Evolutionary conservation across 2,797 vertebrate species (phyloP), one percentile per base, ranked within the genome.

Genomic region (Oreochromis mossambicus): DNA sequence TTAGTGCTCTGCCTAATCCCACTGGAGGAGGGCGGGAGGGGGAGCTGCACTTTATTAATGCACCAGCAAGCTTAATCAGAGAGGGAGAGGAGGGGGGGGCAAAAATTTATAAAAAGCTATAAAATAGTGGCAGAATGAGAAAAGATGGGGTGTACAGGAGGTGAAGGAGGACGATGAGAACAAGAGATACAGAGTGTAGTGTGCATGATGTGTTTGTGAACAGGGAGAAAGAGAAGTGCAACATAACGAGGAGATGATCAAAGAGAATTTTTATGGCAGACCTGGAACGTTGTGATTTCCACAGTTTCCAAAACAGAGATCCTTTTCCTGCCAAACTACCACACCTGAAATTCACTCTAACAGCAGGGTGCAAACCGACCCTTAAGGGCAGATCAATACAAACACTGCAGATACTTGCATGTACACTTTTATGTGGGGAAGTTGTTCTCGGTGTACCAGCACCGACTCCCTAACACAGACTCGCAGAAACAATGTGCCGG

Each of bases 1-100:
- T 96, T 96, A 96, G 94, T 93, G 93, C 94, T 91, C 89, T 89
- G 92, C 90, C 93, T 96, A 96, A 96, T 96, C 95, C 95, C 92
- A 92, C 85, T 86, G 92, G 95, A 93, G 92, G 91, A 93, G 84
- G 92, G 84, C 70, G 79, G 91, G 91, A 84, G 87, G 84, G 90
- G 88, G 92, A 85, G 83, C 85, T 88, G 89, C 90, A 93, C 91
- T 96, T 96, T 94, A 95, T 94, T 95, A 95, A 95, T 94, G 92
- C 93, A 94, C 87, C 88, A 90, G 84, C 88, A 92, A 94, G 90
- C 88, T 94, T 93, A 94, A 93, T 94, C 91, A 91, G 83, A 89
- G 87, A 83, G 29, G 36, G 82, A 66, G 32, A 41, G 75, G 84
- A 78, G 68, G 73, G 63, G 32, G 17, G 73, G 34, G 41, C 32